Evolutionary conservation across 2,888 invertebrate genomes (phyloP), one percentile per base, ranked within the genome.

Genomic region (Brachyptera risi): DNA sequence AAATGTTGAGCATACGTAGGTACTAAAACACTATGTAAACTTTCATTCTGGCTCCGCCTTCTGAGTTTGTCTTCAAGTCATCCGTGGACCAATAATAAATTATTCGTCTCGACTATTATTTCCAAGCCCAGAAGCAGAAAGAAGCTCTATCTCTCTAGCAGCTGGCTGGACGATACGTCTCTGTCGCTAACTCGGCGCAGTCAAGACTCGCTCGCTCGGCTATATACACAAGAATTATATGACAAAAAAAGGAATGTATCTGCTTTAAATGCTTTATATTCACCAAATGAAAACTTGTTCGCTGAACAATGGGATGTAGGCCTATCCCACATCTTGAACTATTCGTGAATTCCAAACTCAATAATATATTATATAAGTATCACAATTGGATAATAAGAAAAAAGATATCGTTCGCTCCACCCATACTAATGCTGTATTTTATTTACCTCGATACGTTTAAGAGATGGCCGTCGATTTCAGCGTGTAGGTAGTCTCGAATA

Each of bases 121-220:
- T 17, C 44, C 11, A 50, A 58, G 50, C 31, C 42, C 54, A 23
- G 49, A 24, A 27, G 47, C n/a, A n/a, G n/a, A n/a, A n/a, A n/a
- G n/a, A n/a, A n/a, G n/a, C n/a, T n/a, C n/a, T n/a, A n/a, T n/a
- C n/a, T n/a, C n/a, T n/a, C n/a, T n/a, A n/a, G n/a, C 63, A 63
- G 63, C 60, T 63, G 63, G 60, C 21, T 21, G 58, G 24, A 58
- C 19, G 27, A 58, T 63, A 60, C 60, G 58, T 63, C 63, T 63
- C 63, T 54, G 63, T 60, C 63, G 40, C 23, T 11, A 24, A 13
- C 19, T 21, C 15, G 17, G 42, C 42, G 21, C 17, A 21, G 23
- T 21, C 19, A n/a, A 21, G 47, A 24, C 23, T 21, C 47, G 24
- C n/a, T n/a, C n/a, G 47, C 21, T 23, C 47, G n/a, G 24, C 4